phyloP scores from a whole-genome alignment of 2,113 vertebrate species.

The Phycodurus eques region DNA sequence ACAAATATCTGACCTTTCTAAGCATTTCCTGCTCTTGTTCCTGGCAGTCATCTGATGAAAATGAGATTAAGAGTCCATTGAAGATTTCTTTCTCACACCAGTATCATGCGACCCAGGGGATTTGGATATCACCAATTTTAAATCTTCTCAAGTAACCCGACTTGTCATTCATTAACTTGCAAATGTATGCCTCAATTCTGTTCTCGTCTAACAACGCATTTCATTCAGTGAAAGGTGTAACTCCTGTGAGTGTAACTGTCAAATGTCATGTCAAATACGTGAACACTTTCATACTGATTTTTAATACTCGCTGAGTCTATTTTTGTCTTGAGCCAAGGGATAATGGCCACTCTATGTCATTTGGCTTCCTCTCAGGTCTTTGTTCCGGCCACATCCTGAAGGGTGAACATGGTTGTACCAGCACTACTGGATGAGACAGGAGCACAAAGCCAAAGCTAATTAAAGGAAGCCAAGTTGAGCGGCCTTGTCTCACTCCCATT shows the following conservation, averaged over 20 bases:
- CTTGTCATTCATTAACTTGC: conserved; percentile 9
- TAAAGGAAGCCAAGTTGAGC: conserved; percentile 69
- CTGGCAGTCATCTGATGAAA: conserved; percentile 13
- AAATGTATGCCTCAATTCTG: conserved; percentile 4
- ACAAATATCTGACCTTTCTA: conserved; percentile 43
- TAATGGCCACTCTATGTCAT: conserved; percentile 33
- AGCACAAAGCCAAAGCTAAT: conserved; percentile 66
- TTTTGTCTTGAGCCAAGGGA: conserved; percentile 19
- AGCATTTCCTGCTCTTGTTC: conserved; percentile 4
- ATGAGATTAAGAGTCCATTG: conserved; percentile 11
- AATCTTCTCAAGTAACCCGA: conserved; percentile 10
- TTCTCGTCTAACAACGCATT: conserved; percentile 4
- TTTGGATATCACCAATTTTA: conserved; percentile 10
- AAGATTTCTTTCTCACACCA: conserved; percentile 9
- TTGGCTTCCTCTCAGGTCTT: conserved; percentile 42
- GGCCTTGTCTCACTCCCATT: conserved; percentile 66
- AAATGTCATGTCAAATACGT: neutral
- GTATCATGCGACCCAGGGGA: conserved; percentile 4
- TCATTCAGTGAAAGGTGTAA: conserved; percentile 12
- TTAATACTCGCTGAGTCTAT: neutral
- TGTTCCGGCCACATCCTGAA: conserved; percentile 48
- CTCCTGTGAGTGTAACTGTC: conserved; percentile 1
- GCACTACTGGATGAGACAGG: conserved; percentile 50
- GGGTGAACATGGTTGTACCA: conserved; percentile 46
- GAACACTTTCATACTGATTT: neutral